These are phyloP conservation scores for Lordiphosa clarofinis DNA, from an alignment of 1,140 invertebrate species.

Conservation along the genomic window DNA sequence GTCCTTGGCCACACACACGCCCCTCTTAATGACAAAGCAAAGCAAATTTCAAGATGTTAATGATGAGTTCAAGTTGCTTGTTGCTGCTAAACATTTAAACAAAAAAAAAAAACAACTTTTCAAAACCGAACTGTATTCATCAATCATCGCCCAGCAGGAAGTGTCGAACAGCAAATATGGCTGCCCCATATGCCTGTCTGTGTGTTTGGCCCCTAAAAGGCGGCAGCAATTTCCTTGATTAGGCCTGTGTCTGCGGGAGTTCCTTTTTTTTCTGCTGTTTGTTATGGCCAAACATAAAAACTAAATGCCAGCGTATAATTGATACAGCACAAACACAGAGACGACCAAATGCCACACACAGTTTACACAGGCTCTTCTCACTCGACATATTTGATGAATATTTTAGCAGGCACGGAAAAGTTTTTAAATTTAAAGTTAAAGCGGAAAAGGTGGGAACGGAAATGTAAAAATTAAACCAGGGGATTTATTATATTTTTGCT, in stretches of 20 bases:
- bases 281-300: conserved; percentile 57
- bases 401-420: background rate
- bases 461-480: too few species aligned
- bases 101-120: too few species aligned
- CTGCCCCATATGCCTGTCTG: conserved; percentile 23
- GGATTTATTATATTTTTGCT: too few species aligned
- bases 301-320: conserved; percentile 56
- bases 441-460: background rate
- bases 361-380: conserved; percentile 8
- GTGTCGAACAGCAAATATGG: conserved; percentile 19
- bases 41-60: conserved; percentile 47
- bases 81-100: conserved; percentile 8
- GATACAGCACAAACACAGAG: conserved; percentile 18
- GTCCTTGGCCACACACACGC: conserved; percentile 11
- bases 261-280: conserved; percentile 21
- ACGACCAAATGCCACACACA: conserved; percentile 1
- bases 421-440: too few species aligned
- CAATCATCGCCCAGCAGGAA: conserved; percentile 12
- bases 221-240: conserved; percentile 70
- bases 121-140: background rate
- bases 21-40: conserved; percentile 51
- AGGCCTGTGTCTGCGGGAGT: conserved; percentile 50
- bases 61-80: conserved; percentile 19
- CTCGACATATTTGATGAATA: background rate
- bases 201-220: conserved; percentile 48